Evolutionary conservation across 2,888 invertebrate genomes (phyloP), one percentile per base, ranked within the genome.

Genomic region (Philonicus albiceps): DNA sequence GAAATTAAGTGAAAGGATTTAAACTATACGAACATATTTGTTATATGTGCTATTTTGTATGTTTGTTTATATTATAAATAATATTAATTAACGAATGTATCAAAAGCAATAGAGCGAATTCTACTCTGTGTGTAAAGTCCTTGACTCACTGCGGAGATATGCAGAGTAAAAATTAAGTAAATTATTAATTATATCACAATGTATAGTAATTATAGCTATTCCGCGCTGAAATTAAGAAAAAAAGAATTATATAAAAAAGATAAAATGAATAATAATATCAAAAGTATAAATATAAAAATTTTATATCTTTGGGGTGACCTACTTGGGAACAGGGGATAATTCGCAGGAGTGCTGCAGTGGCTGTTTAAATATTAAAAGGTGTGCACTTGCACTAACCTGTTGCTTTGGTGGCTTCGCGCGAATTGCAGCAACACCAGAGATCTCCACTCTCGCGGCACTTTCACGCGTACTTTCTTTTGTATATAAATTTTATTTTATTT

Each of bases 321-420:
- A 31, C 22, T 49, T 80, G 53, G 3, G 49, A n/a, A n/a, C 4
- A 43, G 53, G 49, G n/a, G 53, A n/a, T 16, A 31, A 11, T 16
- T 53, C 80, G 30, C 53, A 6, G 49, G 19, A 49, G 49, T 80
- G 31, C 80, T 80, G 43, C 49, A 53, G 30, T 43, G 27, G 7
- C n/a, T 80, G 22, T 27, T 80, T 53, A 80, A 34, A 74, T 74
- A 37, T 53, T 80, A 80, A 81, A 34, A 55, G 49, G 55, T 64
- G 55, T 55, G 55, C 55, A 81, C 81, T 55, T 81, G 49, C 55
- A 81, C 53, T 81, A 81, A 81, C 81, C 81, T 81, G 81, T 81
- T 81, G 81, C 81, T 31, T 22, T 81, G 53, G n/a, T 81, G 53
- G 30, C 27, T 53, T 80, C 27, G n/a, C 80, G 16, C n/a, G 16